phyloP scores from a whole-genome alignment of 2,888 invertebrate species.

The Chrysotoxum bicinctum region DNA sequence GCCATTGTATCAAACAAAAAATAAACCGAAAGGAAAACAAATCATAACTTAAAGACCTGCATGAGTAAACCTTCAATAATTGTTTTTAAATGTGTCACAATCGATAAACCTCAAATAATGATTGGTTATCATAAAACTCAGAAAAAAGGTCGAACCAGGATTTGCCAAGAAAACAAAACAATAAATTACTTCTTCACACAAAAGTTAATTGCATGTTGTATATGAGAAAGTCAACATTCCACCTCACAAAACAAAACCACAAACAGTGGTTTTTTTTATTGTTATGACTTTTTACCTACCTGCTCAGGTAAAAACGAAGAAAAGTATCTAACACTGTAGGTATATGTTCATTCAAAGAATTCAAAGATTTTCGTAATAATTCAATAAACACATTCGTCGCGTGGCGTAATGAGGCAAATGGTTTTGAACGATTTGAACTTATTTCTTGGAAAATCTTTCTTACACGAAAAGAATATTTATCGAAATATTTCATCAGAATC shows the following conservation, averaged over 20 bases:
- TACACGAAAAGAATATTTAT: neutral
- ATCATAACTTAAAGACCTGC: neutral
- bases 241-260: neutral
- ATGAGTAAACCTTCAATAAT: neutral
- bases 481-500: neutral
- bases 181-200: neutral
- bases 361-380: neutral
- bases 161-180: neutral
- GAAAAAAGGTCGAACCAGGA: neutral
- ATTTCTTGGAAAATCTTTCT: neutral
- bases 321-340: neutral
- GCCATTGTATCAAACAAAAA: neutral
- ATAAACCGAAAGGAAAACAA: neutral
- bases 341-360: neutral
- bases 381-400: neutral
- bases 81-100: neutral
- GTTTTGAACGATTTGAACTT: neutral
- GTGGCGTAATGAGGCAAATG: neutral
- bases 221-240: neutral
- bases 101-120: neutral
- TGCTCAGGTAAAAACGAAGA: neutral
- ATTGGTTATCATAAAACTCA: neutral
- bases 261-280: neutral
- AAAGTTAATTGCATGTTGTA: slow-evolving; percentile 7
- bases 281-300: neutral